Conservation (phyloP, 2,113 vertebrate genomes). For the Crypturellus undulatus region DNA sequence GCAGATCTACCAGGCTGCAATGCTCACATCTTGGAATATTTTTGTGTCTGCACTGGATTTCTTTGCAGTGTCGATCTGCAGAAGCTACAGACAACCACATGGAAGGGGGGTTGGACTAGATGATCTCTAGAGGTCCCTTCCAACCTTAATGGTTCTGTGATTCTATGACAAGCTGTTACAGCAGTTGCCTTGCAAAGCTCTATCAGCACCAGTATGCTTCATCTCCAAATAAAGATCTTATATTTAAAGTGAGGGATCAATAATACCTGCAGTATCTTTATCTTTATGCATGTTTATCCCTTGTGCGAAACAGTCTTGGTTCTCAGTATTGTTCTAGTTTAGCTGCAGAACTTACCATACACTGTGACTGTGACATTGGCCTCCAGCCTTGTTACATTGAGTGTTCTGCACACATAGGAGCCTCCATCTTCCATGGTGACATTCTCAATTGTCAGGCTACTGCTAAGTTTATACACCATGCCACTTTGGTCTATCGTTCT, state of each 20-base stretch:
- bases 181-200: neutral
- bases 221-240: neutral
- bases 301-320: neutral
- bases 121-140: too few relatives aligned
- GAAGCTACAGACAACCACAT: neutral
- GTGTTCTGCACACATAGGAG: constrained; percentile 78
- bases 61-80: neutral
- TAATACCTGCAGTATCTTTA: neutral
- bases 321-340: neutral
- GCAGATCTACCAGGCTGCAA: neutral
- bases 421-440: constrained; percentile 83
- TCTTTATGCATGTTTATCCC: neutral
- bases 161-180: neutral
- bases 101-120: too few relatives aligned
- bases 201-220: neutral
- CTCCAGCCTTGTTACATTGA: constrained; percentile 35
- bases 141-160: too few relatives aligned
- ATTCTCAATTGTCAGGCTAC: constrained; percentile 74
- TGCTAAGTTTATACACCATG: neutral
- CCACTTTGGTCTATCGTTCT: neutral
- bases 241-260: neutral
- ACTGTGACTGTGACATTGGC: constrained; percentile 73
- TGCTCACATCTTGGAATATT: neutral
- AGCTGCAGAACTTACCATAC: constrained; percentile 76
- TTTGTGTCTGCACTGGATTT: neutral